A percentile compares a stretch with the other conserved stretches of the same genome.
phyloP scores from a whole-genome alignment of 2,113 vertebrate species.

The Aspidoscelis tigris region DNA sequence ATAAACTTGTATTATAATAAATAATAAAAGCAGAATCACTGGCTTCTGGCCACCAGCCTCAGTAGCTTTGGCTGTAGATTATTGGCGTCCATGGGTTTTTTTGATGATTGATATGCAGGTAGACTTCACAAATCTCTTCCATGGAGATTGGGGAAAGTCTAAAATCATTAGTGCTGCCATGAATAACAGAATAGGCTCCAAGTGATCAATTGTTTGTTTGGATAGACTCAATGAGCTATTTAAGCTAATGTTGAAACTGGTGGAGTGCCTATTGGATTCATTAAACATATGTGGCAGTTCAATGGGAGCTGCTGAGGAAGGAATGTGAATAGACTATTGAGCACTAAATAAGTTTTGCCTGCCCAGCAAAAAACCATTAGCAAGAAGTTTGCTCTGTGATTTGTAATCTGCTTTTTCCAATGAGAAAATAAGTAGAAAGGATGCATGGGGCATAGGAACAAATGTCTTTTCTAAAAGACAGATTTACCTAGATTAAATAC shows the following conservation, averaged over 20 bases:
- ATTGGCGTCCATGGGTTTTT: slow-evolving; percentile 45
- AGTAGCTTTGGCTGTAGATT: slow-evolving; percentile 44
- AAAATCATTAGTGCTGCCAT: slow-evolving; percentile 20
- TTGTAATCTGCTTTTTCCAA: not conserved
- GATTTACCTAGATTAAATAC: not conserved
- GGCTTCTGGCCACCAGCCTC: slow-evolving; percentile 38
- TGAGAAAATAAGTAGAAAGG: not conserved
- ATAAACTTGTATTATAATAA: not conserved
- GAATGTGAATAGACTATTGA: slow-evolving; percentile 9
- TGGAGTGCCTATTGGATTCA: not conserved
- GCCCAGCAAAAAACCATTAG: not conserved
- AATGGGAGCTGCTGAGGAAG: not conserved
- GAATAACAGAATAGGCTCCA: slow-evolving; percentile 37
- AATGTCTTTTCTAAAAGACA: not conserved
- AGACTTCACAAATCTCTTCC: slow-evolving; percentile 21
- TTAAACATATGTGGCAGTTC: slow-evolving; percentile 2
- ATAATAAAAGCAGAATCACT: slow-evolving; percentile 34
- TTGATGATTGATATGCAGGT: slow-evolving; percentile 44
- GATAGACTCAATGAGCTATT: slow-evolving; percentile 30
- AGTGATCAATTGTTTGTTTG: slow-evolving; percentile 36
- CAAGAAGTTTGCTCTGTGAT: not conserved
- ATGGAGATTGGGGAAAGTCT: slow-evolving; percentile 33
- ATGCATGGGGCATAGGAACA: not conserved
- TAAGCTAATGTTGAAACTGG: not conserved
- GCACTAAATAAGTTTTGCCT: not conserved